Evolutionary conservation across 1,140 invertebrate species (phyloP).

Genomic region (Sycophila sp.): DNA sequence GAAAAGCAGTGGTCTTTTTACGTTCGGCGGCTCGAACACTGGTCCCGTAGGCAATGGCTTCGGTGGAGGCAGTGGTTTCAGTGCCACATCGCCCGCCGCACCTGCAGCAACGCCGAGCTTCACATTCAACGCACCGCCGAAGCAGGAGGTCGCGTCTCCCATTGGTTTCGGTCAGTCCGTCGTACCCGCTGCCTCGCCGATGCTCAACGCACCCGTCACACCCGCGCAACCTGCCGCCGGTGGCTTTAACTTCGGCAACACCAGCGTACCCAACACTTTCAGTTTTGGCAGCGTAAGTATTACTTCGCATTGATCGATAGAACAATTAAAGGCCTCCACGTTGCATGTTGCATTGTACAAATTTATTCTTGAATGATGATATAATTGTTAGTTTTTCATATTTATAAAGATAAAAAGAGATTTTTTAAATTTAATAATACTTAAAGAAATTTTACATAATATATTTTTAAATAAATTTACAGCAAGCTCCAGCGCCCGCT

Average conservation of each 20-base stretch:
- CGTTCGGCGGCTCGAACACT: slow-evolving; percentile 44
- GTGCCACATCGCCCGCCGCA: slow-evolving; percentile 32
- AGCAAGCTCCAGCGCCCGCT: slow-evolving; percentile 44
- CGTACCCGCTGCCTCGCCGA: slow-evolving; percentile 32
- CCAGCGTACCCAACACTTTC: slow-evolving; percentile 16
- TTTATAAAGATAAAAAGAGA: too few relatives aligned
- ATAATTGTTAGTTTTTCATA: too few relatives aligned
- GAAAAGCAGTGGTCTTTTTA: slow-evolving; percentile 43
- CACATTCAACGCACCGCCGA: slow-evolving; percentile 53
- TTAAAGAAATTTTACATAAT: neutral
- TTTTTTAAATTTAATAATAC: neutral
- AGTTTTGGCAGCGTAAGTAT: slow-evolving; percentile 43
- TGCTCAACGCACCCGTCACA: slow-evolving; percentile 55
- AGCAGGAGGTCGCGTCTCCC: slow-evolving; percentile 43
- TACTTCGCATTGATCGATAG: too few relatives aligned
- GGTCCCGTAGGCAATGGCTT: slow-evolving; percentile 41
- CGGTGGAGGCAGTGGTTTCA: slow-evolving; percentile 37
- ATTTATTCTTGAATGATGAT: neutral
- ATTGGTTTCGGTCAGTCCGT: slow-evolving; percentile 47
- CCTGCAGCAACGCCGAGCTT: slow-evolving; percentile 41
- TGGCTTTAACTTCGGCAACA: slow-evolving; percentile 53
- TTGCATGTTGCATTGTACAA: too few relatives aligned
- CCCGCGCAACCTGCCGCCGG: slow-evolving; percentile 37
- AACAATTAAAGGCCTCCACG: too few relatives aligned
- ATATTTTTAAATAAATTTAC: too few relatives aligned